phyloP scores from a whole-genome alignment of 2,113 vertebrate genomes.

The Gallinago undulata region DNA sequence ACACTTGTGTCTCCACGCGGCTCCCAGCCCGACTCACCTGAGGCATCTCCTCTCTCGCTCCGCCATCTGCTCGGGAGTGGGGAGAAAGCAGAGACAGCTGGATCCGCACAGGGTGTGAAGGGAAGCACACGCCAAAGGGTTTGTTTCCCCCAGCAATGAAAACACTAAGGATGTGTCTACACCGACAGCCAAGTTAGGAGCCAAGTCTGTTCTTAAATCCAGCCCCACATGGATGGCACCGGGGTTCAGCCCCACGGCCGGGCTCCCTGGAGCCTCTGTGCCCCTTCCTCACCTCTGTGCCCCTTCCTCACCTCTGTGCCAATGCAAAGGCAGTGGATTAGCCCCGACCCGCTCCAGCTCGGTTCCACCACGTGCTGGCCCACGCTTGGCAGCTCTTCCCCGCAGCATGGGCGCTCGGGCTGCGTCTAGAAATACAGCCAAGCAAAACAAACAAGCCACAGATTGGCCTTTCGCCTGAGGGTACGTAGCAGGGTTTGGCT shows the following conservation, averaged over 20 bases:
- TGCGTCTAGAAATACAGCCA: background rate
- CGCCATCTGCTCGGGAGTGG: background rate
- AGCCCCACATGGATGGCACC: fast-evolving
- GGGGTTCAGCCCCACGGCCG: fast-evolving
- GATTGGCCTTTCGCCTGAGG: background rate
- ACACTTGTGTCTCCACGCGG: background rate
- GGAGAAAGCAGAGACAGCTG: conserved; percentile 17
- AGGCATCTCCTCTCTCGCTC: background rate
- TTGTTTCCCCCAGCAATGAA: background rate
- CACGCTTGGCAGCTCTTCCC: background rate
- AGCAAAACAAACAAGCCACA: background rate
- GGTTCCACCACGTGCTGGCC: background rate
- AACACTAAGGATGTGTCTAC: background rate
- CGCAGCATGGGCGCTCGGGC: background rate
- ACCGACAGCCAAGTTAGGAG: background rate
- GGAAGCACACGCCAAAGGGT: background rate
- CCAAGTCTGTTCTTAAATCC: background rate
- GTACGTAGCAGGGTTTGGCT: background rate
- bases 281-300: background rate
- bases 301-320: background rate
- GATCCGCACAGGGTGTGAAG: background rate
- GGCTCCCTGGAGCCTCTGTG: background rate
- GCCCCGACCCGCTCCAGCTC: background rate
- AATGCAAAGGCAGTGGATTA: fast-evolving
- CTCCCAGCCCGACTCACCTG: conserved; percentile 43